Conservation (phyloP, 2,113 vertebrate genomes). For the Neogobius melanostomus region DNA sequence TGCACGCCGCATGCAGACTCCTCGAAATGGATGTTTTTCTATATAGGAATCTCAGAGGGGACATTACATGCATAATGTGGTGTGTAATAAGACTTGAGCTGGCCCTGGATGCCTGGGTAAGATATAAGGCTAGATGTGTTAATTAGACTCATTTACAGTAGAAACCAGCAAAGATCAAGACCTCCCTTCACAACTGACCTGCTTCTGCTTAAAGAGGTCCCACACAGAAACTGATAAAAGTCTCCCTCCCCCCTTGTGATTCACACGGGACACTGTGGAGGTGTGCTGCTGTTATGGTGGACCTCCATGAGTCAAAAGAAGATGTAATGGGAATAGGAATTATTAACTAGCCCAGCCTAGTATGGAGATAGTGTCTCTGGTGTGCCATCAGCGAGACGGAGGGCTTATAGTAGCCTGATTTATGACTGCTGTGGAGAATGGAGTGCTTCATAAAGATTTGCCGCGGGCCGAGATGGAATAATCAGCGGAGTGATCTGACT, state of each 20-base stretch:
- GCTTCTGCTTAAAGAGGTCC: slow-evolving; percentile 61
- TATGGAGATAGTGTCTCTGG: slow-evolving; percentile 66
- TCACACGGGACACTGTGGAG: slow-evolving; percentile 29
- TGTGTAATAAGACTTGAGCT: slow-evolving; percentile 60
- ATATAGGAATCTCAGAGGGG: slow-evolving; percentile 57
- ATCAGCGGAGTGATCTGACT: slow-evolving; percentile 75
- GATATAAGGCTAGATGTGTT: slow-evolving; percentile 59
- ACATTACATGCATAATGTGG: slow-evolving; percentile 69
- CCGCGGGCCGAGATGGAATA: slow-evolving; percentile 65
- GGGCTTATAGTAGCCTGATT: slow-evolving; percentile 67
- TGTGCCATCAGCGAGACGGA: slow-evolving; percentile 60
- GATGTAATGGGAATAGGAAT: slow-evolving; percentile 52
- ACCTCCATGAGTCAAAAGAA: slow-evolving; percentile 33
- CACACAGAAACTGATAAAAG: slow-evolving; percentile 48
- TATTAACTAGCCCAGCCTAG: slow-evolving; percentile 51
- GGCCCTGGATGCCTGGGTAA: slow-evolving; percentile 57
- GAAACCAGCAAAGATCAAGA: slow-evolving; percentile 59
- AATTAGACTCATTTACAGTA: slow-evolving; percentile 69
- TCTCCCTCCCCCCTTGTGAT: slow-evolving; percentile 21
- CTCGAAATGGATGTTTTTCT: slow-evolving; percentile 36
- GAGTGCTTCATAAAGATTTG: slow-evolving; percentile 75
- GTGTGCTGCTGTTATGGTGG: slow-evolving; percentile 34
- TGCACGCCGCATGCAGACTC: slow-evolving; percentile 22
- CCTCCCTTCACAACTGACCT: slow-evolving; percentile 58
- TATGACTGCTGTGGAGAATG: slow-evolving; percentile 65